Evolutionary conservation across 2,113 vertebrate genomes (phyloP).

Genomic region (Trematomus loennbergii): DNA sequence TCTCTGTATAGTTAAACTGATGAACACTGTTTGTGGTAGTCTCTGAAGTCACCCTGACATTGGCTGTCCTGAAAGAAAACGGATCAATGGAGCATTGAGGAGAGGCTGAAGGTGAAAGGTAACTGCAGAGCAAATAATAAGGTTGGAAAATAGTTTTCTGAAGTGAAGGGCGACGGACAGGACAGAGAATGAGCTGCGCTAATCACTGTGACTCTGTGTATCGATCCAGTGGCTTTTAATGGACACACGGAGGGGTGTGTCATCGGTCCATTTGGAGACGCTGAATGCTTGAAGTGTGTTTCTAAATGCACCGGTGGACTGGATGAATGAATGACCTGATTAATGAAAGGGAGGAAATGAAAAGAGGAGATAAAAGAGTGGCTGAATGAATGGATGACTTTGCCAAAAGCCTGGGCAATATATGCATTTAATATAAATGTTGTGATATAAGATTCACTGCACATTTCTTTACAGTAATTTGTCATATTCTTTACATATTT

Average conservation of each 20-base stretch:
- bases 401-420: too few relatives aligned
- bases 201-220: conserved; percentile 55
- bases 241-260: conserved; percentile 8
- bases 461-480: too few relatives aligned
- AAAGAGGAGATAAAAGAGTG: not conserved
- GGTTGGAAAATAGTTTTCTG: conserved; percentile 47
- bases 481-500: too few relatives aligned
- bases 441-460: too few relatives aligned
- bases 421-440: too few relatives aligned
- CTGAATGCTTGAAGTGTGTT: not conserved
- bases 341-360: not conserved
- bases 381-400: not conserved
- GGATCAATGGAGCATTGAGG: conserved; percentile 58
- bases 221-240: conserved; percentile 62
- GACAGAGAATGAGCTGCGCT: conserved; percentile 39
- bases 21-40: not conserved
- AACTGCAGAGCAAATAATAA: conserved; percentile 30
- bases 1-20: conserved; percentile 3
- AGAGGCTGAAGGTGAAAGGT: conserved; percentile 60
- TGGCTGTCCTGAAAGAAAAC: conserved; percentile 16
- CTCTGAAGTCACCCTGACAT: conserved; percentile 2
- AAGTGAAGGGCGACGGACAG: conserved; percentile 41
- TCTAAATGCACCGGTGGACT: not conserved
- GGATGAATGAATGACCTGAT: conserved; percentile 6
- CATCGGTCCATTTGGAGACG: conserved; percentile 34